Evolutionary conservation across 2,797 vertebrate species (phyloP), one percentile per base, ranked within the genome.

Genomic region (Sciurus carolinensis): DNA sequence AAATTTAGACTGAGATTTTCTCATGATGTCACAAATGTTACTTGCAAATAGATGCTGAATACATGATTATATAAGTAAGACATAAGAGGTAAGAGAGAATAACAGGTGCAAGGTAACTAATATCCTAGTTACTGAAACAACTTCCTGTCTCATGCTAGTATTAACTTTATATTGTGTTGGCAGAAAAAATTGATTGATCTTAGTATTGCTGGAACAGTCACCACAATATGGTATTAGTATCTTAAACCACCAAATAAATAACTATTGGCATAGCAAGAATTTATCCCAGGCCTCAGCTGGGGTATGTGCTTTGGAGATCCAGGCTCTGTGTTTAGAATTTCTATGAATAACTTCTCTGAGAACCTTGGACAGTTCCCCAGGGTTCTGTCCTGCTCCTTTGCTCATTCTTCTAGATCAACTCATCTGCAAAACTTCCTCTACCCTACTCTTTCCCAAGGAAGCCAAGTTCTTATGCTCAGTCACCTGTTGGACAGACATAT

Each of bases 1-100:
- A 89, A 93, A 72, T 39, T 18, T 15, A 44, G 36, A 86, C 72
- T 76, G 6, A 75, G 36, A 67, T 64, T 52, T 79, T 5, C 4
- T 82, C 30, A 82, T 57, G 54, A 92, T n/a, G 11, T 83, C 80
- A 73, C 36, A 95, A 93, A 69, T 57, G 17, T 64, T 36, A 33
- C 44, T 86, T 9, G n/a, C 57, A 93, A 91, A 92, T 15, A 90
- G 26, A 28, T 80, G 3, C 39, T 87, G 44, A 77, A 8, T 67
- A 67, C 85, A 66, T 88, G 59, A 50, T 30, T 52, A 4, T 66
- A 86, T 91, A 93, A 69, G 83, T 66, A 92, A 97, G 92, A 75
- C 9, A 83, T 18, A 28, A 15, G 54, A 90, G 11, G 30, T 8
- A 13, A 75, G 30, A 4, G 75, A 28, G 20, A 89, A 54, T 57